A percentile compares a stretch with the other conserved stretches of the same genome.
phyloP scores from a whole-genome alignment of 2,113 vertebrate species.

The Sigmodon hispidus region DNA sequence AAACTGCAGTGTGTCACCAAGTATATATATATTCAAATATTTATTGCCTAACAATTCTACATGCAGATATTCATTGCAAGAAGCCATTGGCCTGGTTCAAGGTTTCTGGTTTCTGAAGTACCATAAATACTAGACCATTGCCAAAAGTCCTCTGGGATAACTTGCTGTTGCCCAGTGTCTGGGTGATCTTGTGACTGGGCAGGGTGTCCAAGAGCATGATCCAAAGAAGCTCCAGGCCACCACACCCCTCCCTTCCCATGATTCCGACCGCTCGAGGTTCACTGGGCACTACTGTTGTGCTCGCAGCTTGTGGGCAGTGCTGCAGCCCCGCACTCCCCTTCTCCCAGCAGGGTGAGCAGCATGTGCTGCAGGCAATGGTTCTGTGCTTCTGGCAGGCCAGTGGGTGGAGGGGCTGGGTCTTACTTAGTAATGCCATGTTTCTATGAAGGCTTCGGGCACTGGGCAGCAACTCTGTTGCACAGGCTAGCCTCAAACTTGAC shows the following conservation, averaged over 20 bases:
- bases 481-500: not conserved
- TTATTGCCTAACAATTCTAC: too few species aligned
- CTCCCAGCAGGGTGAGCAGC: not conserved
- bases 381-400: not conserved
- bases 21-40: not conserved
- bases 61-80: not conserved
- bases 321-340: not conserved
- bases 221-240: not conserved
- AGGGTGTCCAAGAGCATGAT: not conserved
- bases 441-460: not conserved
- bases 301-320: not conserved
- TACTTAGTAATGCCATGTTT: not conserved
- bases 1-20: not conserved
- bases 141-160: not conserved
- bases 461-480: not conserved
- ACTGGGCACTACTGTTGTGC: not conserved
- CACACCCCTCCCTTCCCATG: not conserved
- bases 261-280: not conserved
- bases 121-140: not conserved
- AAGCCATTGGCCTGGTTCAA: not conserved
- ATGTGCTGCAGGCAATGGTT: not conserved
- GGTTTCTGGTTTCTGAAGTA: not conserved
- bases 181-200: not conserved
- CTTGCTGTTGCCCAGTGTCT: not conserved
- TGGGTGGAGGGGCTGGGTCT: not conserved